Base-by-base conservation (phyloP, 1,140 invertebrate species). In the Drosophila melanica region DNA sequence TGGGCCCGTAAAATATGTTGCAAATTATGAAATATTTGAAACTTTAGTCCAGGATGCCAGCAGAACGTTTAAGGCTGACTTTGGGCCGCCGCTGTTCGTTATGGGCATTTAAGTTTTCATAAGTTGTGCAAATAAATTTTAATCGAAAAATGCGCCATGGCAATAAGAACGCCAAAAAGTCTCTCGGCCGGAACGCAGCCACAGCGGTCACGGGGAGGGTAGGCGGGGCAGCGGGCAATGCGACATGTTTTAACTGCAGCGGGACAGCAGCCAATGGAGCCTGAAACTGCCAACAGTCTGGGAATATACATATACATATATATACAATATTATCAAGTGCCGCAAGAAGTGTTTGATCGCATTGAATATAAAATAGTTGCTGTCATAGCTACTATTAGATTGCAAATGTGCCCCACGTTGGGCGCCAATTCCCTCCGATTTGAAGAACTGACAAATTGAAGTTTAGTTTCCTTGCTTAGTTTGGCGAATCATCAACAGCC, bases 11-110 rank as follows among this genome's bases (percentile, higher is more conserved):
- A 86, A 86, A 86, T 81, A 86, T 86, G 81, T 73, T 81, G 81
- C 81, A 86, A 86, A 86, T 86, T 86, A 86, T 86, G 81, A 86
- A 86, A 86, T 86, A 86, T 86, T 86, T 81, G 82, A 86, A 87
- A 86, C 59, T 86, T 81, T 71, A 41, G 81, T 66, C 77, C 74
- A 64, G 53, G 10, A 18, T 35, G 58, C 48, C 47, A 20, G 39
- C 14, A 23, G 14, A 10, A n/a, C 35, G n/a, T n/a, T n/a, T n/a
- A n/a, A 23, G 20, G 20, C 33, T 35, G 33, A 3, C 0, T 35
- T 30, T 20, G 39, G 35, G 47, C 23, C 60, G 62, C 63, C 48
- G 66, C 72, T 69, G 66, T 60, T 62, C 78, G 75, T 86, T 86
- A 87, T 87, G 81, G 81, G 70, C 82, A 78, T 86, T 86, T 86